Percentiles rank a stretch among this genome's conserved stretches.
These are phyloP conservation scores for Ursus arctos DNA, from an alignment of 2,113 vertebrate species.

Conservation along the genomic window DNA sequence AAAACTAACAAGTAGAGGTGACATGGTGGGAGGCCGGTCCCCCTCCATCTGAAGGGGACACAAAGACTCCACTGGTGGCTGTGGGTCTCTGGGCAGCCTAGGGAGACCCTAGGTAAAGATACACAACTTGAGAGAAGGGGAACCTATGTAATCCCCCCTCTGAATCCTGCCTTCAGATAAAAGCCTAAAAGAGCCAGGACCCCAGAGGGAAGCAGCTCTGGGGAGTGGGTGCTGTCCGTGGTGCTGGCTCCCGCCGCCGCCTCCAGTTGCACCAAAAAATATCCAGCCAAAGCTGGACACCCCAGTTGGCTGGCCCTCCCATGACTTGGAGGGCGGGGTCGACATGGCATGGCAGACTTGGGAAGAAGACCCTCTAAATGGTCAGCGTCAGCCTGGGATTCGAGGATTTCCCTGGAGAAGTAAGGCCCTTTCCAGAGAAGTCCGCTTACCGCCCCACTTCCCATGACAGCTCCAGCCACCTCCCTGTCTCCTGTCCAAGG, in stretches of 20 bases:
- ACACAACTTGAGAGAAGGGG: no score
- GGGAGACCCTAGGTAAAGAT: neutral
- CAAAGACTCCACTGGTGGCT: neutral
- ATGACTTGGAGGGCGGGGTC: accelerated
- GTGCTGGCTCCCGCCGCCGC: neutral
- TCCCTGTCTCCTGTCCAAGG: neutral
- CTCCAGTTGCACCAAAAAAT: accelerated
- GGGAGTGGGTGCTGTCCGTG: slow-evolving; percentile 36
- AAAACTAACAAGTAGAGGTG: neutral
- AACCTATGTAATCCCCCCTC: neutral
- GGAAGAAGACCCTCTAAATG: neutral
- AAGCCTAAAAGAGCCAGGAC: neutral
- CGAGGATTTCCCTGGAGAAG: neutral
- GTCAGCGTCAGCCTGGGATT: neutral
- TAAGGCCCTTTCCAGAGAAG: neutral
- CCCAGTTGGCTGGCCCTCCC: neutral
- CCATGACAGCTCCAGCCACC: neutral
- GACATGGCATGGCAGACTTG: neutral
- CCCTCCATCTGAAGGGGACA: neutral
- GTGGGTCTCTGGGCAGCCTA: neutral
- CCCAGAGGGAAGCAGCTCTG: accelerated
- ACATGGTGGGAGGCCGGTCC: neutral
- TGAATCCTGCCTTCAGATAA: no score
- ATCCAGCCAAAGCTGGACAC: neutral
- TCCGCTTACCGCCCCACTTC: accelerated